phyloP scores from a whole-genome alignment of 2,888 invertebrate genomes.

The Agelastica alni region DNA sequence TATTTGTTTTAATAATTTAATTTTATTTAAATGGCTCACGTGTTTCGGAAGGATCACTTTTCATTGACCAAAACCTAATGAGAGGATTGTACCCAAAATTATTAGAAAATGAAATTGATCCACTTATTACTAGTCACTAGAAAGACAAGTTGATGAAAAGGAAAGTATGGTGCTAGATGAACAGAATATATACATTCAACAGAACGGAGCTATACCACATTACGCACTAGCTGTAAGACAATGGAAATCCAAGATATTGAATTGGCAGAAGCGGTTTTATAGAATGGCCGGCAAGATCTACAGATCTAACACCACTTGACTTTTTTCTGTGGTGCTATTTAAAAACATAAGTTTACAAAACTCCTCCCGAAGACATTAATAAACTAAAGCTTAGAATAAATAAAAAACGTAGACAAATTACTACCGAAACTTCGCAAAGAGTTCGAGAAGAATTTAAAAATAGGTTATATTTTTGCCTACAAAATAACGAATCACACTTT shows the following conservation, averaged over 20 bases:
- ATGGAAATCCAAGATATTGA: not conserved
- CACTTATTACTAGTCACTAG: not conserved
- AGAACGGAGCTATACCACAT: not conserved
- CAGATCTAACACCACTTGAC: not conserved
- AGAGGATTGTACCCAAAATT: not conserved
- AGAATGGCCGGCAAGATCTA: not conserved
- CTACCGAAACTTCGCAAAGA: not conserved
- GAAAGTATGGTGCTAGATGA: not conserved
- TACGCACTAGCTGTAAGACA: not conserved
- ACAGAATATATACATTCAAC: not conserved
- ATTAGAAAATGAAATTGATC: not conserved
- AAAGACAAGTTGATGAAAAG: not conserved
- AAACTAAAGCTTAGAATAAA: not conserved
- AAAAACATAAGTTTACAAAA: not conserved
- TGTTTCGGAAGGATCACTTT: too few species aligned
- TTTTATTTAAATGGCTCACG: constrained; percentile 1
- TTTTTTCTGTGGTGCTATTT: constrained; percentile 1
- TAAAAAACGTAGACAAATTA: not conserved
- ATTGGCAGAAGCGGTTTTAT: not conserved
- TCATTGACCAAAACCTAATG: not conserved
- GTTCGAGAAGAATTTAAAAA: constrained; percentile 4
- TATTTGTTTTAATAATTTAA: not conserved
- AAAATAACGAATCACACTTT: too few species aligned
- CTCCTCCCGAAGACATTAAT: not conserved
- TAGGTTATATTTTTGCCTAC: not conserved